Evolutionary conservation across 2,888 invertebrate species (phyloP), one percentile per base, ranked within the genome.

Genomic region (Lepidocyrtoides sp.): DNA sequence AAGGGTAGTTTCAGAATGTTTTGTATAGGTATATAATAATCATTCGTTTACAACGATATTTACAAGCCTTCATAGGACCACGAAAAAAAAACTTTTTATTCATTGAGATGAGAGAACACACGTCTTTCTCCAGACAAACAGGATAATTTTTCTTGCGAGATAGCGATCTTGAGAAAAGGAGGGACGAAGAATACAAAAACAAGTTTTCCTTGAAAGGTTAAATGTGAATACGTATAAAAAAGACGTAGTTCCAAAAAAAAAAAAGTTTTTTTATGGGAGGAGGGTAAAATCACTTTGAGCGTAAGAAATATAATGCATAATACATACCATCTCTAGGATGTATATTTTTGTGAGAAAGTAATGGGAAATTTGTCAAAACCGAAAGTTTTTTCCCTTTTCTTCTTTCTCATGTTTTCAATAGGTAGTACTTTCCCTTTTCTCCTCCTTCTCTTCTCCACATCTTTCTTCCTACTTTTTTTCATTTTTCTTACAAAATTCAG

Each of bases 361-460:
- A 36, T 29, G 86, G 57, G 83, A 72, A 84, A 89, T 89, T 89
- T 89, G 89, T 89, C 89, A 89, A 83, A 89, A 75, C 32, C 72
- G 86, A 86, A 79, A 82, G 54, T 72, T 89, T 89, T 88, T 32
- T 77, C 20, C 44, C 44, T 29, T 8, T 41, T 51, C 29, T 54
- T 54, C 44, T n/a, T 57, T 75, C 51, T 29, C 44, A 51, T 17
- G 51, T 51, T 36, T 36, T 69, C 36, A 69, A 32, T 60, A 60
- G 23, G 10, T 36, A 2, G 4, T 69, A n/a, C 41, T 44, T 72
- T 72, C 23, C 41, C 10, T 44, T 72, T 32, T 14, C 72, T 29
- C 1, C 10, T 36, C n/a, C 44, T n/a, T 41, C 0, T 41, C 4
- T 12, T 23, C 20, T 72, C 14, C 26, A 63, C 12, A 63, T 23